Base-by-base conservation (phyloP, 2,888 invertebrate species). In the Ophion costatus region DNA sequence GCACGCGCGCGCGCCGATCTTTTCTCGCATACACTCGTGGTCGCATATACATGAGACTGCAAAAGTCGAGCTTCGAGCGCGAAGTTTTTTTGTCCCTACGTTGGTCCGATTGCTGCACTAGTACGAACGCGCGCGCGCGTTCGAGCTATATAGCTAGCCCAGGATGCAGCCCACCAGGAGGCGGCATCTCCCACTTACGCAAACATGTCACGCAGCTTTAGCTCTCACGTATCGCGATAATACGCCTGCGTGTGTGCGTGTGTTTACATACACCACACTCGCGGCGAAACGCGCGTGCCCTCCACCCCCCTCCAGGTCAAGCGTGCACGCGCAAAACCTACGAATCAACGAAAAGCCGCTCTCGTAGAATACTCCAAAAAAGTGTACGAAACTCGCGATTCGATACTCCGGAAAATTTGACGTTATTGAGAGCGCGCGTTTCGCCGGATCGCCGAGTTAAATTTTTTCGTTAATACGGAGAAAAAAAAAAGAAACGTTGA, bases 51-150 rank as follows among this genome's bases (percentile, higher is more conserved):
- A 51, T 76, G 73, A 42, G 71, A 63, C 59, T 77, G 56, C 73
- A 57, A 71, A 64, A 57, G 59, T 57, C 59, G 75, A 45, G 64
- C 73, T 56, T 51, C 57, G 66, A 59, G 64, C 59, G 33, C 61
- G 51, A 51, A 3, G 38, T 24, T 66, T 69, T 81, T 59, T 61
- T 81, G 75, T 83, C 45, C 22, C 59, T 7, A 80, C 1, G 85
- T 85, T 85, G 85, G 85, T 80, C 79, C 42, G 63, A 82, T 80
- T 82, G 85, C 76, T 71, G 82, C 79, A 56, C 57, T 57, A 63
- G 74, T 63, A 29, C 38, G 67, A 20, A 33, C 76, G 14, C 66
- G 56, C 61, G 56, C 24, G n/a, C 24, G 29, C 20, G 59, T 29
- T 42, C 29, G 20, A 2, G 59, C 29, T 33, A 45, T 76, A 61